Conservation (phyloP, 2,113 vertebrate species). For the Platichthys stellatus region DNA sequence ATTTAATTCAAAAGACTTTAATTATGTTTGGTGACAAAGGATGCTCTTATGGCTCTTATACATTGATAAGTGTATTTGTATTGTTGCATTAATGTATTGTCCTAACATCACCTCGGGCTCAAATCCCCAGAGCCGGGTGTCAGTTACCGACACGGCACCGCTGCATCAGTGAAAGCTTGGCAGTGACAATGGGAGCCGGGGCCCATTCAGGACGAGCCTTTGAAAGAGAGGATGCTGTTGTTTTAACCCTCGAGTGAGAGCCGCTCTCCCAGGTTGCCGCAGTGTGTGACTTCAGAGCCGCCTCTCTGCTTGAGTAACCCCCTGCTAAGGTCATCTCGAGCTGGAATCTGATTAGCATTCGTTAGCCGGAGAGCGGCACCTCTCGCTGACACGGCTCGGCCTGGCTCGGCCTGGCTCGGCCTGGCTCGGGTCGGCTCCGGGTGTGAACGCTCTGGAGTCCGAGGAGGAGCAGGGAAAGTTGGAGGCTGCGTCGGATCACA, state of each 20-base stretch:
- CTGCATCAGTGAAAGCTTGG: conserved; percentile 13
- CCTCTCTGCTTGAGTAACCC: conserved; percentile 58
- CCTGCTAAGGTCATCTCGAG: conserved; percentile 58
- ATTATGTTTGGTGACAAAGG: too few relatives aligned
- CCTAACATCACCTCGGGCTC: too few relatives aligned
- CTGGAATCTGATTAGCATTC: conserved; percentile 71
- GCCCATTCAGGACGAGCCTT: conserved; percentile 33
- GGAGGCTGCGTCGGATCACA: conserved; percentile 23
- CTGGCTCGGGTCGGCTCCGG: conserved; percentile 33
- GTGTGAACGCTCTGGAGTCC: neutral
- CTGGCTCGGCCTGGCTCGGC: conserved; percentile 2
- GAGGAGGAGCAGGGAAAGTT: conserved; percentile 1
- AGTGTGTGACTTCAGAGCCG: conserved; percentile 38
- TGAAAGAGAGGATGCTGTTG: conserved; percentile 61
- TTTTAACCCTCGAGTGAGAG: conserved; percentile 62
- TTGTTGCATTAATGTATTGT: too few relatives aligned
- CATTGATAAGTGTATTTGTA: too few relatives aligned
- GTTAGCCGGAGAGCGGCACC: conserved; percentile 25
- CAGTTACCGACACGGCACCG: conserved; percentile 18
- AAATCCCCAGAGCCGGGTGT: neutral
- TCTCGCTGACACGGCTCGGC: neutral
- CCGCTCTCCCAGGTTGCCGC: conserved; percentile 43
- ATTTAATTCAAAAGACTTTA: too few relatives aligned
- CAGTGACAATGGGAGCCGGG: conserved; percentile 37
- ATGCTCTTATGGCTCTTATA: too few relatives aligned